A percentile compares a stretch with the other conserved stretches of the same genome.
phyloP scores from a whole-genome alignment of 1,140 invertebrate genomes.

The Procambarus clarkii region DNA sequence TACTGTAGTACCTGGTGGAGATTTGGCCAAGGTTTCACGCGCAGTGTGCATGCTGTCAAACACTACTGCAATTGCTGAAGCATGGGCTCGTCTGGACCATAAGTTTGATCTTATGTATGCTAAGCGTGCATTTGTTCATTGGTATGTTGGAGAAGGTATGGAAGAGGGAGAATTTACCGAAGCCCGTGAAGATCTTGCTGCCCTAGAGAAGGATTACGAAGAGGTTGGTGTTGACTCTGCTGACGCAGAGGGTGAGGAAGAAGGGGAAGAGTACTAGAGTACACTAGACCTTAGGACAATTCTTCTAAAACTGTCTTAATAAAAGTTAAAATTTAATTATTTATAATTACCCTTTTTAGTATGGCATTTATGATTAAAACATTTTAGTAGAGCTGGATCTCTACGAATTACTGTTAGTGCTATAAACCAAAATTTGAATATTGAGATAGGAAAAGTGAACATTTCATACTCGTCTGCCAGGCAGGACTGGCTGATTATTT shows the following conservation, averaged over 20 bases:
- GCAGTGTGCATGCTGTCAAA: constrained; percentile 85
- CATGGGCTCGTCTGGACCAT: constrained; percentile 84
- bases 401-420: too few relatives aligned
- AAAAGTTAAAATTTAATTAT: background rate
- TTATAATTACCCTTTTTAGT: background rate
- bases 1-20: constrained; percentile 82
- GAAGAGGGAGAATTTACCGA: constrained; percentile 85
- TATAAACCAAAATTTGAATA: too few relatives aligned
- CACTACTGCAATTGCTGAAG: constrained; percentile 82
- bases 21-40: constrained; percentile 82
- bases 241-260: constrained; percentile 50
- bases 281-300: background rate
- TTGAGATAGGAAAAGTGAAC: too few relatives aligned
- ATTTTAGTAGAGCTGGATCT: too few relatives aligned
- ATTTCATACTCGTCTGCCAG: too few relatives aligned
- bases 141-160: constrained; percentile 60
- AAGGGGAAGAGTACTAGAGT: constrained; percentile 47
- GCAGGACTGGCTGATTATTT: too few relatives aligned
- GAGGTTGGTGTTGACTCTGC: constrained; percentile 56
- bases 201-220: constrained; percentile 82
- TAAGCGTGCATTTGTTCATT: constrained; percentile 55
- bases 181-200: constrained; percentile 89
- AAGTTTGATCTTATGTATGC: constrained; percentile 85
- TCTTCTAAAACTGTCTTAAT: constrained; percentile 20
- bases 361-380: background rate